Evolutionary conservation across 2,888 invertebrate species (phyloP), one percentile per base, ranked within the genome.

Genomic region (Platycnemis pennipes): DNA sequence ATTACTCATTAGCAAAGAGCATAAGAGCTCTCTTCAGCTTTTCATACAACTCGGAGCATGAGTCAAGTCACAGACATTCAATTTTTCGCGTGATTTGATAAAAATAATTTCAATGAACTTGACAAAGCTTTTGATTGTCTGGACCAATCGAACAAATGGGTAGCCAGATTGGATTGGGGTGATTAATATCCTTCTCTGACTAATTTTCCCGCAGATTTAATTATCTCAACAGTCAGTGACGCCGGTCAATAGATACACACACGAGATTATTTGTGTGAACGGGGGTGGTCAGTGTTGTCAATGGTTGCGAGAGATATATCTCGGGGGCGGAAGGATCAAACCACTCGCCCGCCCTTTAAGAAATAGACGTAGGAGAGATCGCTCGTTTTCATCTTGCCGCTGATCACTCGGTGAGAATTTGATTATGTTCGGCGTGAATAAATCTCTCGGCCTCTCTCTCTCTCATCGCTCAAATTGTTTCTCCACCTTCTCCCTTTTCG

Each of bases 301-400:
- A 5, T 63, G 63, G n/a, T 26, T 63, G 26, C 63, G 63, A 63
- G 63, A 63, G 63, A n/a, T 26, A 26, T 63, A 8, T n/a, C n/a
- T 8, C 63, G 63, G 63, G 63, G 4, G 26, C 8, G 26, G 0
- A 3, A 0, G 63, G 26, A 19, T 0, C 63, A 26, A 63, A 2
- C 8, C 26, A 5, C n/a, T 77, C 37, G 11, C 26, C 1, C 77
- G 77, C 77, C 11, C 13, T 0, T 49, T 22, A 63, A 77, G 77
- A 26, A 37, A 37, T 37, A 77, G 31, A 77, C 77, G 13, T n/a
- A 16, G 77, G 31, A 37, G 11, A 8, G 77, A 26, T 77, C 77
- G 26, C 37, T 77, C 37, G 77, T 77, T 77, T 26, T 63, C 63
- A 63, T 63, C 63, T 77, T 37, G 77, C 77, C 77, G 77, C 77